Percentiles rank a stretch among this genome's conserved stretches.
phyloP scores from a whole-genome alignment of 2,797 vertebrate genomes.

The Clarias fuscus region DNA sequence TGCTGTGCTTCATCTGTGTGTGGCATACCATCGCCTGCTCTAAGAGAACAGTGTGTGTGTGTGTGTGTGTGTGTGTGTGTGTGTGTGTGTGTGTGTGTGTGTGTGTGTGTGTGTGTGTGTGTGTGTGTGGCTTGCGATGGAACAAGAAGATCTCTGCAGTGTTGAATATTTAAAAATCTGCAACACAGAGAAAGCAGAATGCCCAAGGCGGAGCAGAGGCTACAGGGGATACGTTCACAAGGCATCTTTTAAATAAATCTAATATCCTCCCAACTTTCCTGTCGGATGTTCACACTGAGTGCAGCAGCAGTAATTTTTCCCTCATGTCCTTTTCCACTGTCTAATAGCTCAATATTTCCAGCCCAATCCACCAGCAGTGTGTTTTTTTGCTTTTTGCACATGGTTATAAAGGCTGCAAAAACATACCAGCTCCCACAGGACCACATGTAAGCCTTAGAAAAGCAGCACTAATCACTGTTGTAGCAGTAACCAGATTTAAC shows the following conservation, averaged over 20 bases:
- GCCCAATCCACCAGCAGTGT: conserved; percentile 21
- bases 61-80: neutral
- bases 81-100: too few species aligned
- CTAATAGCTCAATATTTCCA: conserved; percentile 50
- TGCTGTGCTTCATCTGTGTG: conserved; percentile 34
- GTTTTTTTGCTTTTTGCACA: neutral
- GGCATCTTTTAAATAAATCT: conserved; percentile 48
- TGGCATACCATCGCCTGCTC: neutral
- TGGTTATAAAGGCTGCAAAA: conserved; percentile 30
- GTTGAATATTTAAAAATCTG: conserved; percentile 54
- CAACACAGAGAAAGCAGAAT: conserved; percentile 8
- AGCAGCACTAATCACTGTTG: conserved; percentile 2
- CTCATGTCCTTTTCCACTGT: conserved; percentile 46
- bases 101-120: neutral
- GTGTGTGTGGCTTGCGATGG: conserved; percentile 24
- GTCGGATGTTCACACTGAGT: conserved; percentile 47
- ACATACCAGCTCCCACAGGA: conserved; percentile 13
- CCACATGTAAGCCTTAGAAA: neutral
- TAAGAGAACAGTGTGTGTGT: conserved; percentile 9
- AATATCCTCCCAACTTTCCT: conserved; percentile 47
- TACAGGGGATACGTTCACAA: conserved; percentile 42
- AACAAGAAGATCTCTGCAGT: conserved; percentile 40
- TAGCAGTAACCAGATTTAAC: neutral
- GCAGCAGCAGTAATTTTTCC: conserved; percentile 49
- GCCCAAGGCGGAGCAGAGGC: conserved; percentile 24